Evolutionary conservation across 2,113 vertebrate genomes (phyloP), one percentile per base, ranked within the genome.

Genomic region (Myrmecobius fasciatus): DNA sequence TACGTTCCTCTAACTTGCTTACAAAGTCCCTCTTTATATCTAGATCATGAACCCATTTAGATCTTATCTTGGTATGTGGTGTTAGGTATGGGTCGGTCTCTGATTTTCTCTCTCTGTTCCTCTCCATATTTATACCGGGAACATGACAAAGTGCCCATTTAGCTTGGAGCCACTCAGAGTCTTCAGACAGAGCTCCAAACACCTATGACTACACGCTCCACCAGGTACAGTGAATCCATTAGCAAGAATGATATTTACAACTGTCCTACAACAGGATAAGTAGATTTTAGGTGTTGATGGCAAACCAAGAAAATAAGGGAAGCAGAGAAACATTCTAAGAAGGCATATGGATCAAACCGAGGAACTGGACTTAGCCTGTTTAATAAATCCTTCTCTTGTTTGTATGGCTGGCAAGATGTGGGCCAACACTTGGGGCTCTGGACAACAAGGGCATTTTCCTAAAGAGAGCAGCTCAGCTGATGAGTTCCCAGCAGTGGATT

Each of bases 241-340:
- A 91, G 83, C 53, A 94, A 93, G 94, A 91, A 96, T 91, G 75
- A 89, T 51, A 93, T 90, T 92, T 46, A 89, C 91, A 93, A 91
- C 91, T 91, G 91, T 89, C 43, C 43, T 24, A 83, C 91, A 49
- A 94, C n/a, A 95, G 52, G 47, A 93, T 14, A 91, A 96, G 49
- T 89, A 95, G 90, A 20, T 67, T 67, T 67, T 12, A 36, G 60
- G 36, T 67, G 31, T 67, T 67, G 31, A 36, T 67, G 60, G 36
- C 31, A n/a, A n/a, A 67, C 60, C 60, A 67, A 67, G 31, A 36
- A 67, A 67, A 67, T 67, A 67, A 67, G 31, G 14, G 60, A 67
- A 67, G 31, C 28, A 20, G 12, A 67, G 12, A 67, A 67, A 17
- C 60, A 67, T n/a, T 67, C 36, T 36, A 67, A 67, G 60, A 67